Percentiles rank a stretch among this genome's conserved stretches.
Conservation (phyloP, 1,140 invertebrate species). For the Zaprionus capensis region DNA sequence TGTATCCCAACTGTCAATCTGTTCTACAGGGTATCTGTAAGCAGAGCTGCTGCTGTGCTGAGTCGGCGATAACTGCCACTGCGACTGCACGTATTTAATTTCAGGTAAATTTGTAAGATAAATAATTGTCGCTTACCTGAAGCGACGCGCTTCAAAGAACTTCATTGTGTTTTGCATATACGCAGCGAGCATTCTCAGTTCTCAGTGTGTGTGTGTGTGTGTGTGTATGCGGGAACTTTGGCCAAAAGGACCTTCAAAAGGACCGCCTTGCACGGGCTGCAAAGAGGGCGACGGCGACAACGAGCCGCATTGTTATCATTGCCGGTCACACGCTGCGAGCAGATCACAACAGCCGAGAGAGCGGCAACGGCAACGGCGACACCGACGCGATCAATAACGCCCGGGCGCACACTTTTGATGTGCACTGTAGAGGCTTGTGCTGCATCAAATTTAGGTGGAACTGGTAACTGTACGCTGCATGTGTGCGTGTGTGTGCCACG, state of each 20-base stretch:
- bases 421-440: conserved; percentile 36
- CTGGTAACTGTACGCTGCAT: conserved; percentile 27
- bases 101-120: conserved; percentile 83
- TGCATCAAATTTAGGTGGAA: conserved; percentile 64
- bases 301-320: conserved; percentile 61
- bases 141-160: conserved; percentile 78
- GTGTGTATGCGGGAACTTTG: conserved; percentile 65
- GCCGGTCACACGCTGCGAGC: conserved; percentile 58
- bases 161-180: conserved; percentile 81
- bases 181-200: conserved; percentile 19
- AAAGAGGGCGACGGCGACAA: conserved; percentile 42
- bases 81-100: conserved; percentile 72
- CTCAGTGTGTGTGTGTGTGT: conserved; percentile 33
- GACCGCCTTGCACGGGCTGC: conserved; percentile 41
- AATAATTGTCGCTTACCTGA: conserved; percentile 80
- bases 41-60: conserved; percentile 1
- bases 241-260: conserved; percentile 81
- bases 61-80: conserved; percentile 18
- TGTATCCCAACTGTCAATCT: no score
- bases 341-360: conserved; percentile 75
- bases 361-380: conserved; percentile 20
- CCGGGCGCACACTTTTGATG: conserved; percentile 51
- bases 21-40: conserved; percentile 25
- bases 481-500: conserved; percentile 32
- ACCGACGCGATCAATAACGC: conserved; percentile 74